Percentiles rank a stretch among this genome's conserved stretches.
phyloP scores from a whole-genome alignment of 2,113 vertebrate genomes.

The Rhinolophus sinicus region DNA sequence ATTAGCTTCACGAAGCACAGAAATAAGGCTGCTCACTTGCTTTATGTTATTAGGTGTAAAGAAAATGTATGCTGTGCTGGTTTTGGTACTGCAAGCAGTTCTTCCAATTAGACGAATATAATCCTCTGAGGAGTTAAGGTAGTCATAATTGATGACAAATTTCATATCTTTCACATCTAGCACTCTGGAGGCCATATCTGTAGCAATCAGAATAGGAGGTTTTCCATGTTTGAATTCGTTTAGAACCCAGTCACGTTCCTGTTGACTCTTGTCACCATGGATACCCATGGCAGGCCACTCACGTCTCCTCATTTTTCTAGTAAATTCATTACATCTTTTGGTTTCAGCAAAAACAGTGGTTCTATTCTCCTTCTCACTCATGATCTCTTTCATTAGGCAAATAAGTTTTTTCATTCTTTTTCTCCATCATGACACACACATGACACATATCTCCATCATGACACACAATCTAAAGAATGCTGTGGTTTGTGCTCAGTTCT shows the following conservation, averaged over 20 bases:
- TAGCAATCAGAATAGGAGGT: constrained; percentile 98
- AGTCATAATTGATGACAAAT: constrained; percentile 99
- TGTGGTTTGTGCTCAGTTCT: constrained; percentile 98
- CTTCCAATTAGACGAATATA: constrained; percentile 99
- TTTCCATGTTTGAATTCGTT: constrained; percentile 99
- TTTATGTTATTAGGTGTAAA: constrained; percentile 99
- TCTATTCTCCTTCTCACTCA: constrained; percentile 99
- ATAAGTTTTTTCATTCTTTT: constrained; percentile 97
- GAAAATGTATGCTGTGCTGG: constrained; percentile 99
- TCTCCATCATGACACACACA: constrained; percentile 97
- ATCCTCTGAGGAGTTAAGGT: constrained; percentile 99
- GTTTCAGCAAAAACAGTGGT: constrained; percentile 99
- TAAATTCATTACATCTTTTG: constrained; percentile 97
- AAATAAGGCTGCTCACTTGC: constrained; percentile 98
- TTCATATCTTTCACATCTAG: constrained; percentile 99
- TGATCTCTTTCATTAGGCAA: constrained; percentile 98
- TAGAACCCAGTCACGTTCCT: constrained; percentile 98
- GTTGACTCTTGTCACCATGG: constrained; percentile 96
- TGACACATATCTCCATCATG: constrained; percentile 97
- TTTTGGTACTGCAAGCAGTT: constrained; percentile 99
- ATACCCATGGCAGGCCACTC: constrained; percentile 99
- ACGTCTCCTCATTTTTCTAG: constrained; percentile 97
- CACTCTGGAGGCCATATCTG: constrained; percentile 98
- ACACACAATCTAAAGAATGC: constrained; percentile 99
- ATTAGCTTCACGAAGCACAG: constrained; percentile 99